Evolutionary conservation across 2,113 vertebrate species (phyloP).

Genomic region (Strigops habroptila): DNA sequence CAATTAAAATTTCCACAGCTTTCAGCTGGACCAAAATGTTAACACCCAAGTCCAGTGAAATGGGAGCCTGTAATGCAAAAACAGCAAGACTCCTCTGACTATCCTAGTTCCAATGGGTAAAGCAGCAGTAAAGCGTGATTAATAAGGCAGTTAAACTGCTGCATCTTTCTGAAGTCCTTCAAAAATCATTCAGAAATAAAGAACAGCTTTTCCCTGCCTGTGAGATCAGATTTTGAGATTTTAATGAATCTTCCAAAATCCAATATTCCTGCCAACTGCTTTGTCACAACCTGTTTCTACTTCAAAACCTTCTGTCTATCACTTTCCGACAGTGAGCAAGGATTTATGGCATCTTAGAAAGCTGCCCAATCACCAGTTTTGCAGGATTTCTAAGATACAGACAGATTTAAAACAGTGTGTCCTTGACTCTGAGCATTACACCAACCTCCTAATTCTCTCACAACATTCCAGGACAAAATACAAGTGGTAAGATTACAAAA

Average conservation of each 20-base stretch:
- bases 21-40: not conserved
- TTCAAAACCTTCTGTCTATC: slow-evolving; percentile 52
- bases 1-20: not conserved
- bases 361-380: slow-evolving; percentile 27
- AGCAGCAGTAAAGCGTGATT: slow-evolving; percentile 18
- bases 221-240: slow-evolving; percentile 25
- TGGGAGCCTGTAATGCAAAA: not conserved
- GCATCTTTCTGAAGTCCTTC: slow-evolving; percentile 17
- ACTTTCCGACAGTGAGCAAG: not conserved
- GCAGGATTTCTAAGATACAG: slow-evolving; percentile 46
- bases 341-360: slow-evolving; percentile 62
- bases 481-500: slow-evolving; percentile 57
- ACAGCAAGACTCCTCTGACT: not conserved
- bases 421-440: slow-evolving; percentile 32
- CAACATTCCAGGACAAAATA: slow-evolving; percentile 50
- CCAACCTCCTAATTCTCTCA: slow-evolving; percentile 34
- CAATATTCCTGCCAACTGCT: not conserved
- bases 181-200: slow-evolving; percentile 45
- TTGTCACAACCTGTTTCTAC: slow-evolving; percentile 43
- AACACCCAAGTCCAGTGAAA: not conserved
- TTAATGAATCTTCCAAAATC: slow-evolving; percentile 1
- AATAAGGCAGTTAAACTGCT: slow-evolving; percentile 32
- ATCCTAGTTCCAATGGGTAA: not conserved
- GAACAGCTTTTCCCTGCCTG: not conserved
- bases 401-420: slow-evolving; percentile 42